Evolutionary conservation across 2,888 invertebrate genomes (phyloP), one percentile per base, ranked within the genome.

Genomic region (Aricia artaxerxes): DNA sequence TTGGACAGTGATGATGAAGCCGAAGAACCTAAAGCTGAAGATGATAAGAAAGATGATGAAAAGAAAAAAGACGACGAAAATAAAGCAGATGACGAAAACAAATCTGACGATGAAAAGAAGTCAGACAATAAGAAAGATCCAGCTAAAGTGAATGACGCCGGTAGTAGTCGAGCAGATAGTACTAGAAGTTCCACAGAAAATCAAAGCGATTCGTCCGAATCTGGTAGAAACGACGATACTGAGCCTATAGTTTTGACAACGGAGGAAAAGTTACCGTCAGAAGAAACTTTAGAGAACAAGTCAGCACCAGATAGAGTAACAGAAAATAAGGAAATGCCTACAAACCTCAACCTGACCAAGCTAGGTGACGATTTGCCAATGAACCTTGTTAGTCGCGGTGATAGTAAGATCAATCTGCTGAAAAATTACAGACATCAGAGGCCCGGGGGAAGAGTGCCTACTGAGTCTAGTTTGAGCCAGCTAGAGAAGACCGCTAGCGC

Each of bases 351-450:
- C 73, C 83, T 80, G 49, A 69, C 69, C 16, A 84, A 82, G 78
- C 69, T 81, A 57, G 83, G 82, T 76, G 83, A 84, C 16, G 83
- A 83, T n/a, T 81, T 85, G 53, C 82, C 86, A 24, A 86, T 87
- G 53, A 85, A 87, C 78, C 85, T 86, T 24, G 86, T 85, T 2
- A 90, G 88, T 61, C 85, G 88, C 11, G 87, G 87, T 1, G 90
- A 91, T 77, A 89, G 90, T 80, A 95, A 95, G 86, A 92, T 92
- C 38, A 94, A 92, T 82, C 85, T 92, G 57, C 81, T 95, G 73
- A 95, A 95, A 82, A 95, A 94, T 84, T 95, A 95, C 81, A 89
- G 95, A 84, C 95, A 95, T 84, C 94, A 94, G 81, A 87, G 94
- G 13, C 88, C 89, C 0, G 87, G 87, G 0, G 88, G 83, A 79